Base-by-base conservation (phyloP, 2,113 vertebrate species). In the Paraplagusia blochii region DNA sequence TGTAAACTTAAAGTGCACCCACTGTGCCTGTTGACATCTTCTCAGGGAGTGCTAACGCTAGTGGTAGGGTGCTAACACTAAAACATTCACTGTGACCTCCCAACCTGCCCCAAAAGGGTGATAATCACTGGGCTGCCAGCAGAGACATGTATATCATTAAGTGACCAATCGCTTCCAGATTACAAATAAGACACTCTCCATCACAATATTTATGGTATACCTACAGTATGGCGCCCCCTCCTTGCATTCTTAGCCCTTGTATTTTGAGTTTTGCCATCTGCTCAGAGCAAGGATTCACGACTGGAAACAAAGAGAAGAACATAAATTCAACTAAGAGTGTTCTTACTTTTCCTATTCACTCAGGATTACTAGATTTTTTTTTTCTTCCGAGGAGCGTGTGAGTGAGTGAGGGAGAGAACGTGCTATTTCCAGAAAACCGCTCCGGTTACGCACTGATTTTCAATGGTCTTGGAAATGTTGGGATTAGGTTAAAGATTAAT, bases 11-110 rank as follows among this genome's bases (percentile, higher is more conserved):
- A 61, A 74, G 76, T 88, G 75, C 83, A 76, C 73, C 67, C 74
- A 77, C 60, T 46, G 83, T 88, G 87, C 83, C 77, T 78, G 80
- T 76, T 91, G 89, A 91, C 91, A 83, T 93, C 89, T 78, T 85
- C 85, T 83, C 88, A 90, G 90, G 90, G 90, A 91, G 88, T 75
- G 53, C 71, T 73, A 77, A 81, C 75, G 84, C 84, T 66, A 78
- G 71, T 80, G 88, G 59, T 73, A 36, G 15, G 10, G 49, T 61
- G 60, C 75, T 85, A 53, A 55, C 43, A 53, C 56, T 51, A 58
- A 63, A 67, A 35, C 46, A 57, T 42, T 29, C 18, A 40, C 46
- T 48, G 19, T 56, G 71, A 65, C 63, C 63, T 73, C 58, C 48
- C 50, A 50, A 58, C 13, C 15, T 53, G 50, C 34, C 54, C 56